Evolutionary conservation across 2,113 vertebrate species (phyloP).

Genomic region (Psittacus erithacus): DNA sequence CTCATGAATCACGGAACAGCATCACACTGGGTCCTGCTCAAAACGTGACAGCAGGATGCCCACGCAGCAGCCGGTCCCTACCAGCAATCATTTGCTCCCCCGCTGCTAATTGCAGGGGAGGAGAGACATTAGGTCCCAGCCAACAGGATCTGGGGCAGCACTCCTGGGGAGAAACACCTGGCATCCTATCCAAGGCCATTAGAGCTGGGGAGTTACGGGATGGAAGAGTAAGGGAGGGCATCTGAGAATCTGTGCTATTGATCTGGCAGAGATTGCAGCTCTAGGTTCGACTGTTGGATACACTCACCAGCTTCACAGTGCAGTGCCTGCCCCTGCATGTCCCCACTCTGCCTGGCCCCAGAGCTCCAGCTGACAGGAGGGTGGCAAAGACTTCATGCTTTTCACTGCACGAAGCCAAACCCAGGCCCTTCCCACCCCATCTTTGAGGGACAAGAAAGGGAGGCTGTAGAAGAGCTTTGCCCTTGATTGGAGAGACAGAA

Average conservation of each 20-base stretch:
- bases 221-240: neutral
- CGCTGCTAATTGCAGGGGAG: neutral
- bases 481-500: constrained; percentile 25
- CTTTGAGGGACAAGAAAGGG: neutral
- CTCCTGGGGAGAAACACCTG: neutral
- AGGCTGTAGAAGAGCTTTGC: constrained; percentile 16
- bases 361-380: neutral
- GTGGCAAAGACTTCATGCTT: neutral
- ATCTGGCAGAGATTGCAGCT: neutral
- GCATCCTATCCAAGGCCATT: neutral
- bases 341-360: neutral
- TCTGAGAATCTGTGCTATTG: neutral
- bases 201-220: neutral
- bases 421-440: neutral
- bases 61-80: neutral
- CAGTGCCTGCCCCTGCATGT: neutral
- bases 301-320: fast-evolving
- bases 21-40: neutral
- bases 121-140: neutral
- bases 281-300: too few relatives aligned
- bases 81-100: neutral
- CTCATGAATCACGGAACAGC: neutral
- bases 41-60: neutral
- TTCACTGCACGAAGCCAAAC: neutral
- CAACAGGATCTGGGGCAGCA: neutral